Base-by-base conservation (phyloP, 2,888 invertebrate genomes). In the Drosophila quinaria region DNA sequence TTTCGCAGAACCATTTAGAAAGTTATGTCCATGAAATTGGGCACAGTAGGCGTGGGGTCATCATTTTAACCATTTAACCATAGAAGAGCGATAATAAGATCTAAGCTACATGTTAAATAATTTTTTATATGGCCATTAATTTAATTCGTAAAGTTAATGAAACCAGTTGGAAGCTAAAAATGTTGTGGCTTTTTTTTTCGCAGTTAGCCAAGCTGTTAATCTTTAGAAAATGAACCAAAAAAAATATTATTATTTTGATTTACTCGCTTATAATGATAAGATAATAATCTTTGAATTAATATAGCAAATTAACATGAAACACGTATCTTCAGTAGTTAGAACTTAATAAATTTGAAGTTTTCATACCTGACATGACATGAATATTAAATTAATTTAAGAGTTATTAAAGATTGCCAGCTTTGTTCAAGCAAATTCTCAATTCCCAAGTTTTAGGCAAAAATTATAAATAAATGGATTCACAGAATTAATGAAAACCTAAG, bases 1-100 rank as follows among this genome's bases (percentile, higher is more conserved):
- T 39, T 61, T 35, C 11, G 25, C 2, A 41, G 9, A 11, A 25
- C n/a, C 59, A 25, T 69, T 76, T 76, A 78, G 76, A 76, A 76
- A 76, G 76, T 69, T 33, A 52, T 41, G 31, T 22, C n/a, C 44
- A 55, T 17, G 39, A 73, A 73, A 64, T 64, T 77, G 44, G 58
- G 75, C 64, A 55, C 69, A 61, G 46, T 73, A 55, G 61, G 64
- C 50, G 58, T 61, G 60, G 47, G 3, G n/a, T 5, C n/a, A 29
- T 31, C 29, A 13, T 19, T 19, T 5, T 25, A 25, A 25, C 25
- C 25, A 25, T 19, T 19, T 4, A 22, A 5, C n/a, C 5, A 35
- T 49, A 71, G 51, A 49, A 72, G 63, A 76, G 54, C 66, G 58
- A 71, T 56, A 55, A 39, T 41, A 15, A 61, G n/a, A 55, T 29